A percentile compares a stretch with the other conserved stretches of the same genome.
phyloP scores from a whole-genome alignment of 2,113 vertebrate genomes.

The Entelurus aequoreus region DNA sequence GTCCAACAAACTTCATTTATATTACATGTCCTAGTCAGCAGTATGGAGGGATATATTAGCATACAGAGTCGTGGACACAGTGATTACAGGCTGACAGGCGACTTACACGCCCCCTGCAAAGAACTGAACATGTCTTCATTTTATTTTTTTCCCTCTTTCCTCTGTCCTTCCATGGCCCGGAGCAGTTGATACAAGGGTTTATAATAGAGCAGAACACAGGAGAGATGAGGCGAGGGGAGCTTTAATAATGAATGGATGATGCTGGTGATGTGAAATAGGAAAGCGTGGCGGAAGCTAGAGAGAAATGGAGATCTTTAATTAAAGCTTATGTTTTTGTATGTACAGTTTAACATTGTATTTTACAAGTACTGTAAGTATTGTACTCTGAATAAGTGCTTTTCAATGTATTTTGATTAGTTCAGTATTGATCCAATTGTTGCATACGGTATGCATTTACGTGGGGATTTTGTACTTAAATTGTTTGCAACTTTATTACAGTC shows the following conservation, averaged over 20 bases:
- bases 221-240: conserved; percentile 73
- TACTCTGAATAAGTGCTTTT: too few species aligned
- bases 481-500: too few species aligned
- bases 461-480: too few species aligned
- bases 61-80: conserved; percentile 86
- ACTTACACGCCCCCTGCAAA: conserved; percentile 88
- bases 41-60: conserved; percentile 68
- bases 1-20: conserved; percentile 72
- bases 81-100: conserved; percentile 90
- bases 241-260: conserved; percentile 84
- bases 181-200: conserved; percentile 85
- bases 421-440: too few species aligned
- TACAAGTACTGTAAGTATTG: too few species aligned
- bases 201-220: conserved; percentile 86
- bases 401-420: too few species aligned
- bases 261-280: conserved; percentile 42
- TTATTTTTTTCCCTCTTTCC: conserved; percentile 52
- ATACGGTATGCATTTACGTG: too few species aligned
- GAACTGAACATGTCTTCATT: conserved; percentile 67
- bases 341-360: too few species aligned
- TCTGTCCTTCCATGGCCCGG: conserved; percentile 58
- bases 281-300: conserved; percentile 26
- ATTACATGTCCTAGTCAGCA: conserved; percentile 70
- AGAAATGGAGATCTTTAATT: conserved; percentile 40
- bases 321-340: conserved; percentile 17